Base-by-base conservation (phyloP, 1,140 invertebrate genomes). In the Atopsyche davidsoni region DNA sequence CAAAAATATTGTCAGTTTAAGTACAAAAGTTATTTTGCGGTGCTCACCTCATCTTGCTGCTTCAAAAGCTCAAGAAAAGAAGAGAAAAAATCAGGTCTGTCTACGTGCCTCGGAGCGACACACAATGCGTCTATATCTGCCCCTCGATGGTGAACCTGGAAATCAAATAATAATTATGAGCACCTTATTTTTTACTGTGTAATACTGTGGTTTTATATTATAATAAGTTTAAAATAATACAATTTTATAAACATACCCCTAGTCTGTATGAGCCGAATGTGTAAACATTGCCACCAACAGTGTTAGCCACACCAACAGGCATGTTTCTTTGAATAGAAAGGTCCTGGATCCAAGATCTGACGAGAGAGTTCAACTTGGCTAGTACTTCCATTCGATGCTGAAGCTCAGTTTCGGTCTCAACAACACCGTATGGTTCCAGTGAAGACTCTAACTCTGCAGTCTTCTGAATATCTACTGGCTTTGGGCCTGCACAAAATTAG, bases 111-210 rank as follows among this genome's bases (percentile, higher is more conserved):
- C 2, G 97, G 97, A 19, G 91, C 95, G 24, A 99, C 94, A 75
- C 95, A 98, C 0, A 99, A 68, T 0, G 96, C 96, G 77, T 99
- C 97, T 64, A 99, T 99, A 84, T 99, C 97, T 61, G 96, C 96
- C 34, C 96, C 93, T 78, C 87, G 85, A 60, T 90, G 94, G 69
- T 99, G 94, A n/a, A 99, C 89, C 66, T 91, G 79, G n/a, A 87
- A 59, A 39, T 22, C n/a, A n/a, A n/a, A n/a, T n/a, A n/a, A n/a
- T n/a, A n/a, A n/a, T n/a, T n/a, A n/a, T n/a, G n/a, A n/a, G n/a
- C n/a, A n/a, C n/a, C n/a, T n/a, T n/a, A n/a, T n/a, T n/a, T n/a
- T n/a, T n/a, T n/a, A n/a, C n/a, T n/a, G n/a, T n/a, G n/a, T n/a
- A 7, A 32, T 41, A 4, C 16, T 41, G 21, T 22, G 2, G 11